These are phyloP conservation scores for Willisornis vidua DNA, from an alignment of 2,113 vertebrate species.

Conservation along the genomic window DNA sequence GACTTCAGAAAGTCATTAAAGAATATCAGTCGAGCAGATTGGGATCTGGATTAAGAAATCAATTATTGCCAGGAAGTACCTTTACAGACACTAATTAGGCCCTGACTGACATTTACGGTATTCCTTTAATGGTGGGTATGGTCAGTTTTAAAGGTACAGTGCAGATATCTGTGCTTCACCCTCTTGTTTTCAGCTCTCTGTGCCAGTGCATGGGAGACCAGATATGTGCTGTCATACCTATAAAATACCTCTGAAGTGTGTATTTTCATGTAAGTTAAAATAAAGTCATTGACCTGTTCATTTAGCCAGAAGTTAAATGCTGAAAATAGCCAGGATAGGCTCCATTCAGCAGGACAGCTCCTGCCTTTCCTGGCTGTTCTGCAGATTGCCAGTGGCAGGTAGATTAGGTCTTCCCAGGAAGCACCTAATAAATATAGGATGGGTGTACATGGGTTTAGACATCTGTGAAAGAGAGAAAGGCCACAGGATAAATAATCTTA, in stretches of 20 bases:
- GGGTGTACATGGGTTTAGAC: not conserved
- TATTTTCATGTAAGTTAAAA: not conserved
- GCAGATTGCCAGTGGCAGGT: constrained; percentile 13
- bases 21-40: constrained; percentile 42
- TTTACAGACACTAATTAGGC: constrained; percentile 36
- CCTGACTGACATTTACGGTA: constrained; percentile 22
- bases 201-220: not conserved
- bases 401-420: not conserved
- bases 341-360: not conserved
- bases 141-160: constrained; percentile 40
- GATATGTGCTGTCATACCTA: not conserved
- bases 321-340: not conserved
- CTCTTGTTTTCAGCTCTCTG: not conserved
- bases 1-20: constrained; percentile 63
- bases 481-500: not conserved
- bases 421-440: not conserved
- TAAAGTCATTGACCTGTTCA: not conserved
- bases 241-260: not conserved
- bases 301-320: not conserved
- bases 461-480: not conserved
- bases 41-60: constrained; percentile 47
- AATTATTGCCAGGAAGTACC: constrained; percentile 51
- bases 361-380: not conserved
- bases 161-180: not conserved
- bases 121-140: not conserved